Percentiles rank a stretch among this genome's conserved stretches.
These are phyloP conservation scores for Tetrax tetrax DNA, from an alignment of 2,113 vertebrate species.

Conservation along the genomic window DNA sequence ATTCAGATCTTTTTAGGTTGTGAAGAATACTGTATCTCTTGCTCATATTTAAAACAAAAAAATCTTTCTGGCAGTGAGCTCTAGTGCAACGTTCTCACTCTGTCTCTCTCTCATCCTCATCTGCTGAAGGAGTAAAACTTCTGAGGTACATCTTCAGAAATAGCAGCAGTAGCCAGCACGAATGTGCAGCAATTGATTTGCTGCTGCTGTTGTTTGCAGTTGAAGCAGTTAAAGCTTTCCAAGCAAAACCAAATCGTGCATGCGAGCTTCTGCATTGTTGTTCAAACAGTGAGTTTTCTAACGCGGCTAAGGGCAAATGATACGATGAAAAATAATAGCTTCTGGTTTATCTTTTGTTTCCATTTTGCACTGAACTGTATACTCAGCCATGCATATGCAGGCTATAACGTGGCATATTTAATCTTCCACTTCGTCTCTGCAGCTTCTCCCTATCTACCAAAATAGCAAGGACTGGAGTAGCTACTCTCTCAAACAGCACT, in stretches of 20 bases:
- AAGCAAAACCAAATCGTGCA: slow-evolving; percentile 43
- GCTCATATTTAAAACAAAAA: slow-evolving; percentile 74
- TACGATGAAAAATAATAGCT: not conserved
- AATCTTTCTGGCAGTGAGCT: slow-evolving; percentile 57
- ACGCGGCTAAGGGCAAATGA: not conserved
- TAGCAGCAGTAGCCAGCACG: slow-evolving; percentile 67
- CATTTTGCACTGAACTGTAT: not conserved
- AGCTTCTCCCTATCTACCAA: slow-evolving; percentile 51
- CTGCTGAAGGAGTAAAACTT: slow-evolving; percentile 62
- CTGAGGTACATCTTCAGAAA: slow-evolving; percentile 56
- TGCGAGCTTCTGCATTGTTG: not conserved
- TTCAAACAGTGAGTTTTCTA: slow-evolving; percentile 33
- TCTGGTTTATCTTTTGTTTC: slow-evolving; percentile 21
- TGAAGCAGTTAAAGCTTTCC: slow-evolving; percentile 57
- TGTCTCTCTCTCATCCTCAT: slow-evolving; percentile 54
- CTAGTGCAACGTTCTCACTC: slow-evolving; percentile 59
- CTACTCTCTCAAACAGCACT: slow-evolving; percentile 51
- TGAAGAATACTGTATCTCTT: slow-evolving; percentile 70
- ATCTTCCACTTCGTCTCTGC: slow-evolving; percentile 59
- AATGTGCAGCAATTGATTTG: slow-evolving; percentile 70
- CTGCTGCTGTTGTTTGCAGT: slow-evolving; percentile 50
- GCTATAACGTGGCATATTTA: slow-evolving; percentile 61
- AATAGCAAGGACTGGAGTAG: slow-evolving; percentile 61
- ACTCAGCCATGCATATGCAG: slow-evolving; percentile 36
- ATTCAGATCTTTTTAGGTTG: slow-evolving; percentile 70